Base-by-base conservation (phyloP, 2,113 vertebrate species). In the Platichthys flesus region DNA sequence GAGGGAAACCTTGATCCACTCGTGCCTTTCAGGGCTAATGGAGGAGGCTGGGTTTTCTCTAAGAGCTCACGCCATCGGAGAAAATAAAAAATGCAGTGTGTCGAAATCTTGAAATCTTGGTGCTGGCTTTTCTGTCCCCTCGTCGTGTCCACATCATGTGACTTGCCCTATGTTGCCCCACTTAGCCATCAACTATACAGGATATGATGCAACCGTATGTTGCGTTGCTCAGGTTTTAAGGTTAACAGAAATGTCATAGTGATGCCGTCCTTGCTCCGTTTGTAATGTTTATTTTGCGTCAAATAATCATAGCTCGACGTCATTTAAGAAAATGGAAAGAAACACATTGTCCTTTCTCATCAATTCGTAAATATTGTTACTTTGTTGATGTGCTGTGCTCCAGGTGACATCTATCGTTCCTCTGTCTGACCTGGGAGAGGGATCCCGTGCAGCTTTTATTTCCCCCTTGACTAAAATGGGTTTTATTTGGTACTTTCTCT, bases 201-300 rank as follows among this genome's bases (percentile, higher is more conserved):
- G 16, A 65, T 64, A 23, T 68, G n/a, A n/a, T 73, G n/a, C 52
- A 77, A 63, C 7, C 5, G 13, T 37, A 20, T 45, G n/a, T 54
- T 28, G 9, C 59, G 21, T 12, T 57, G n/a, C 26, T 21, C 13
- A 4, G 49, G n/a, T 3, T 40, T 16, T 58, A 40, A 5, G 47
- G 26, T 28, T 18, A 14, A 16, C 14, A 47, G 28, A 42, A 52
- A 10, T 62, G 14, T 9, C 20, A n/a, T 45, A 0, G 42, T 4
- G 10, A 15, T 45, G 42, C 42, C 42, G 42, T 3, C 14, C 42
- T 45, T 13, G 1, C 31, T 31, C 31, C 31, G 31, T 31, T 31
- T 20, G 16, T 52, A 9, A 20, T 20, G 51, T n/a, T 52, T 42
- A 10, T 42, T 13, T 42, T 42, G 40, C 40, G 10, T 42, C 13